Evolutionary conservation across 2,888 invertebrate genomes (phyloP), one percentile per base, ranked within the genome.

Genomic region (Dryocosmus kuriphilus): DNA sequence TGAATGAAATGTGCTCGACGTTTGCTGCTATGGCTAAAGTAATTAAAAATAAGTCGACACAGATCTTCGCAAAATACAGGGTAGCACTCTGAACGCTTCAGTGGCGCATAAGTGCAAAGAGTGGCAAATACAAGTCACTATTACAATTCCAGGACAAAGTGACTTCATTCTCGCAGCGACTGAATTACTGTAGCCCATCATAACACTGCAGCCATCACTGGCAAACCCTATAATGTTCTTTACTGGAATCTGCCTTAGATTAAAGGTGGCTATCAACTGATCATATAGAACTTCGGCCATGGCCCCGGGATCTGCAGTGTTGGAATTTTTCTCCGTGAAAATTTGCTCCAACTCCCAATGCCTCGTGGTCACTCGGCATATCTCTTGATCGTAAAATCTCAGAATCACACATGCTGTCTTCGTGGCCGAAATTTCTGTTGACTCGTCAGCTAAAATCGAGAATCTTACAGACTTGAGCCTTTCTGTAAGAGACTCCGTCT

Each of bases 201-300:
- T n/a, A n/a, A n/a, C n/a, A n/a, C n/a, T n/a, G n/a, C n/a, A n/a
- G n/a, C n/a, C n/a, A n/a, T n/a, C n/a, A n/a, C n/a, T 80, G 14
- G 74, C 79, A 74, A 83, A 81, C 27, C 81, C 76, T 22, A 81
- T 67, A 19, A 82, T 74, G 74, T 84, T 81, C 19, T 80, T 32
- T n/a, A 67, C 38, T 14, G 78, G 71, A 62, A 83, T 51, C 62
- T n/a, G n/a, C n/a, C n/a, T n/a, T n/a, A n/a, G n/a, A n/a, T n/a
- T n/a, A n/a, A n/a, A n/a, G n/a, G n/a, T n/a, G n/a, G n/a, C n/a
- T n/a, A n/a, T n/a, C n/a, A n/a, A n/a, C n/a, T n/a, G n/a, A n/a
- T n/a, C n/a, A 32, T 74, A 81, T 27, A 81, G 51, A 32, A 67
- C 46, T 24, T 67, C 55, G 57, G 77, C 77, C 46, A 41, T 77